phyloP scores from a whole-genome alignment of 2,888 invertebrate genomes.

The Agriopis leucophaearia region DNA sequence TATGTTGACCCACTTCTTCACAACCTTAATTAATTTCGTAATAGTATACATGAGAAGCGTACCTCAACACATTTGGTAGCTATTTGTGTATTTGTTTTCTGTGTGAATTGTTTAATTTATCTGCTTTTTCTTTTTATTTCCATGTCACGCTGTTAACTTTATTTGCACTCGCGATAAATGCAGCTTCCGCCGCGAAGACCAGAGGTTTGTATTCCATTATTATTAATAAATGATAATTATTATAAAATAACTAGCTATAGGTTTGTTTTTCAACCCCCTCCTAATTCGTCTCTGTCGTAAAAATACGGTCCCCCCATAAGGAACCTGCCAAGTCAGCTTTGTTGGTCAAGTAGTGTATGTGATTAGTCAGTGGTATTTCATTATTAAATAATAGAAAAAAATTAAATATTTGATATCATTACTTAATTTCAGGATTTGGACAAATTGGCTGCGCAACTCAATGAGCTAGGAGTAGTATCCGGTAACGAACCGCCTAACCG shows the following conservation, averaged over 20 bases:
- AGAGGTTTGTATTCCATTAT: constrained; percentile 89
- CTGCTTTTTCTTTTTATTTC: constrained; percentile 78
- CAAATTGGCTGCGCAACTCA: constrained; percentile 97
- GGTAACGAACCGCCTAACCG: constrained; percentile 89
- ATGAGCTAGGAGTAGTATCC: constrained; percentile 94
- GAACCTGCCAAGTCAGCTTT: too few relatives aligned
- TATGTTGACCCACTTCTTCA: background rate
- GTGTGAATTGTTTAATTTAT: constrained; percentile 58
- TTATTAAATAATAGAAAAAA: background rate
- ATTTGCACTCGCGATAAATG: constrained; percentile 80
- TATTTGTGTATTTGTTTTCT: constrained; percentile 45
- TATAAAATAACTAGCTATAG: too few relatives aligned
- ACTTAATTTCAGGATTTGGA: constrained; percentile 94
- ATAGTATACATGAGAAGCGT: background rate
- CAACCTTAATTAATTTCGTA: background rate
- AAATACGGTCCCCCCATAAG: too few relatives aligned
- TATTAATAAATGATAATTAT: background rate
- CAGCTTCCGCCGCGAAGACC: constrained; percentile 96
- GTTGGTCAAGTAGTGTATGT: too few relatives aligned
- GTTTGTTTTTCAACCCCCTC: too few relatives aligned
- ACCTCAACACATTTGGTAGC: background rate
- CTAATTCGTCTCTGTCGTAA: too few relatives aligned
- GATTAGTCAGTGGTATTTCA: background rate
- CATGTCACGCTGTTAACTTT: constrained; percentile 85
- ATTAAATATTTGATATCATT: background rate